Evolutionary conservation across 2,113 vertebrate genomes (phyloP).

Genomic region (Pseudorectes ferrugineus): DNA sequence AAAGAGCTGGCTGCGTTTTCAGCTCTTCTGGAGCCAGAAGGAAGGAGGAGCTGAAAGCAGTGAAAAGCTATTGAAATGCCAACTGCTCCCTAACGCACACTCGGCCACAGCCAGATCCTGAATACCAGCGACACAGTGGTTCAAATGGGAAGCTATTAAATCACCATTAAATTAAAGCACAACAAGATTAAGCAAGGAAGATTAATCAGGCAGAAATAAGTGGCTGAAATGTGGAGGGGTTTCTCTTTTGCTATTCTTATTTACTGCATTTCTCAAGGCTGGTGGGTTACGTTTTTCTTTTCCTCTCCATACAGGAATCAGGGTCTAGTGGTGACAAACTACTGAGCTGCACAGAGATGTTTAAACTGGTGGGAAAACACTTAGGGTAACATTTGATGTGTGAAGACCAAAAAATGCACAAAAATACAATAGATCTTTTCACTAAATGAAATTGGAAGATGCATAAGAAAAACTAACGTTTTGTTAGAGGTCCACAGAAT

Average conservation of each 20-base stretch:
- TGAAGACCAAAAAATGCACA: background rate
- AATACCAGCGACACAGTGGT: background rate
- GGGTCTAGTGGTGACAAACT: background rate
- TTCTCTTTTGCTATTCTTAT: background rate
- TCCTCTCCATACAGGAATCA: background rate
- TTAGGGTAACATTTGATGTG: background rate
- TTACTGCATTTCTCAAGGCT: background rate
- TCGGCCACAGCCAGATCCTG: background rate
- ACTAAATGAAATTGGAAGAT: background rate
- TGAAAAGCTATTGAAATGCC: background rate
- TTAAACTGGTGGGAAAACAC: background rate
- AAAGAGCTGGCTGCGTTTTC: background rate
- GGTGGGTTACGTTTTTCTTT: background rate
- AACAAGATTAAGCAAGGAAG: background rate
- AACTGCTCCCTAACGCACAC: background rate
- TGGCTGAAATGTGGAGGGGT: background rate
- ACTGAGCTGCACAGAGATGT: background rate
- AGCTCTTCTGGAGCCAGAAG: background rate
- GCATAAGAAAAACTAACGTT: fast-evolving
- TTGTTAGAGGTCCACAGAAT: background rate
- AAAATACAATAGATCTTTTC: background rate
- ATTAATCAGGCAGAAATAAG: slow-evolving; percentile 8
- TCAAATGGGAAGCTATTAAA: background rate
- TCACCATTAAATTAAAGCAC: background rate
- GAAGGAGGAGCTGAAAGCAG: background rate